These are phyloP conservation scores for Abrostola tripartita DNA, from an alignment of 2,888 invertebrate species.

Conservation along the genomic window DNA sequence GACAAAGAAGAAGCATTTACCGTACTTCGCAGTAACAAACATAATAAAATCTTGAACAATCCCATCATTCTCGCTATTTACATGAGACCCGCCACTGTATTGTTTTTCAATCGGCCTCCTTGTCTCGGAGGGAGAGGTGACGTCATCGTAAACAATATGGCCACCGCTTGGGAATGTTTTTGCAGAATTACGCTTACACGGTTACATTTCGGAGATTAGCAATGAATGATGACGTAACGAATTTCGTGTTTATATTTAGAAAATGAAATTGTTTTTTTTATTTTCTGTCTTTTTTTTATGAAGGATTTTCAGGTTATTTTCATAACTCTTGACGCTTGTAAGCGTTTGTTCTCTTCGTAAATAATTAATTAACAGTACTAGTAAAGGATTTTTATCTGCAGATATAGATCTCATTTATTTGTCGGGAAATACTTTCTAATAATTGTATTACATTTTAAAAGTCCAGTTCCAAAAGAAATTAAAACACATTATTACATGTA, in stretches of 20 bases:
- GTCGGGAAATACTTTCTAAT: no score
- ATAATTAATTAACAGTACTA: no score
- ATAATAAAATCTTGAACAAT: slow-evolving; percentile 46
- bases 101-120: slow-evolving; percentile 65
- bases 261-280: slow-evolving; percentile 15
- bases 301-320: no score
- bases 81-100: slow-evolving; percentile 55
- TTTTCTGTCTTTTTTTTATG: slow-evolving; percentile 4
- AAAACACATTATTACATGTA: no score
- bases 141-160: slow-evolving; percentile 66
- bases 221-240: slow-evolving; percentile 49
- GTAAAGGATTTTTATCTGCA: no score
- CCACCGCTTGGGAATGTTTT: slow-evolving; percentile 55
- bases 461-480: no score
- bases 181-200: slow-evolving; percentile 54
- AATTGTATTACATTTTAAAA: no score
- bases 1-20: slow-evolving; percentile 33
- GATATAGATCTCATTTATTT: no score
- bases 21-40: slow-evolving; percentile 38
- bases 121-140: slow-evolving; percentile 53
- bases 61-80: slow-evolving; percentile 51
- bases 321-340: no score
- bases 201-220: slow-evolving; percentile 54
- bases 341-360: no score
- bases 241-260: slow-evolving; percentile 23